Percentiles rank a stretch among this genome's conserved stretches.
phyloP scores from a whole-genome alignment of 2,888 invertebrate species.

The Chrysomela aeneicollis region DNA sequence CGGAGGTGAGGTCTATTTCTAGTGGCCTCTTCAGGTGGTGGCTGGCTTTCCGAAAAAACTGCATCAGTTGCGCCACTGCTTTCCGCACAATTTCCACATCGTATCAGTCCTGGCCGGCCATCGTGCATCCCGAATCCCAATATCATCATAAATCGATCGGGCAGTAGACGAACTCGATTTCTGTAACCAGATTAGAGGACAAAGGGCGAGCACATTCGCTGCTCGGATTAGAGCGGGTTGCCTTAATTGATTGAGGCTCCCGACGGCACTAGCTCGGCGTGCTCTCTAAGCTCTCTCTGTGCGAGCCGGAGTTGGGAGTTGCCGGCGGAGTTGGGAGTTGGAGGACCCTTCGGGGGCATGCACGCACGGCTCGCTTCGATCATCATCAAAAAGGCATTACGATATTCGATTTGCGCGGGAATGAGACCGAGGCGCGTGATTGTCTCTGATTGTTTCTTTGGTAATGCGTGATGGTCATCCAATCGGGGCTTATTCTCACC shows the following conservation, averaged over 20 bases:
- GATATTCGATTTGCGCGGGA: background rate
- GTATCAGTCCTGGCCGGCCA: constrained; percentile 31
- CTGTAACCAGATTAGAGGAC: constrained; percentile 56
- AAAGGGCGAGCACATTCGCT: constrained; percentile 47
- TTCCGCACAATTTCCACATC: background rate
- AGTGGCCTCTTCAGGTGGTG: too few species aligned
- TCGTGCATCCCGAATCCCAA: constrained; percentile 28
- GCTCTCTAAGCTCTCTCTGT: constrained; percentile 17
- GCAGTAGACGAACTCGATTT: constrained; percentile 50
- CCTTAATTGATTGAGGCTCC: constrained; percentile 41
- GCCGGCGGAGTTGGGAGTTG: background rate
- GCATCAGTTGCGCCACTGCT: background rate
- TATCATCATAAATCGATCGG: constrained; percentile 42
- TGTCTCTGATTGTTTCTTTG: background rate
- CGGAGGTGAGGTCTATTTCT: too few species aligned
- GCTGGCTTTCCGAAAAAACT: too few species aligned
- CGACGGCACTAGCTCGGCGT: constrained; percentile 28
- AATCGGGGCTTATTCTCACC: background rate
- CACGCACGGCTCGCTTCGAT: constrained; percentile 21
- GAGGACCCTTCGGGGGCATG: constrained; percentile 16
- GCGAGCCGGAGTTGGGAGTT: constrained; percentile 5
- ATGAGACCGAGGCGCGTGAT: background rate
- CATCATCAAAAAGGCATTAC: constrained; percentile 31
- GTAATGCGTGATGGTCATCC: background rate
- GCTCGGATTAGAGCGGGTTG: constrained; percentile 40